phyloP scores from a whole-genome alignment of 1,140 invertebrate genomes.

The Rhopalosiphum maidis region DNA sequence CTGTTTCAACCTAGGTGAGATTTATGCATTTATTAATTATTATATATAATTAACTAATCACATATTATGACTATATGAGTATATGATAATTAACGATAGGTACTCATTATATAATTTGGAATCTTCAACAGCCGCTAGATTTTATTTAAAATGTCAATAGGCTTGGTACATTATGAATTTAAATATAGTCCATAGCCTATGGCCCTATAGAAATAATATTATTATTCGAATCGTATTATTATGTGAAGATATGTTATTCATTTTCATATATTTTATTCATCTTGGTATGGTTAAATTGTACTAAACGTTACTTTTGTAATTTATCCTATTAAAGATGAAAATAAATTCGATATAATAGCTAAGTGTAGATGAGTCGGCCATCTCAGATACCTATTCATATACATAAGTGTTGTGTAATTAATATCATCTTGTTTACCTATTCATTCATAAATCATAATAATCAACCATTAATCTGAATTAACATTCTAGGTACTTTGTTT shows the following conservation, averaged over 20 bases:
- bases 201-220: background rate
- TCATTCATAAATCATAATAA: background rate
- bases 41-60: background rate
- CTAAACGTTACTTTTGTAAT: too few species aligned
- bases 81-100: background rate
- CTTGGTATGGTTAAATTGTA: background rate
- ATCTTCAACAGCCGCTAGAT: background rate
- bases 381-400: background rate
- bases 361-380: background rate
- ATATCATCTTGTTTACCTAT: background rate
- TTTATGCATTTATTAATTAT: background rate
- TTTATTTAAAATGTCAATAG: background rate
- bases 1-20: background rate
- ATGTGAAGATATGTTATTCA: background rate
- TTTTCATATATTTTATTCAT: background rate
- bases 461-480: background rate
- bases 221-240: background rate
- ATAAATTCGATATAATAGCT: background rate
- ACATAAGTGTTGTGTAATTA: background rate
- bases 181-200: background rate
- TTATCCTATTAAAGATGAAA: background rate
- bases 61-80: too few species aligned
- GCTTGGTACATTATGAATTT: background rate
- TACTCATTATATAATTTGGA: background rate
- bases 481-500: conserved; percentile 47